Evolutionary conservation across 2,888 invertebrate species (phyloP).

Genomic region (Cataglyphis cursor): DNA sequence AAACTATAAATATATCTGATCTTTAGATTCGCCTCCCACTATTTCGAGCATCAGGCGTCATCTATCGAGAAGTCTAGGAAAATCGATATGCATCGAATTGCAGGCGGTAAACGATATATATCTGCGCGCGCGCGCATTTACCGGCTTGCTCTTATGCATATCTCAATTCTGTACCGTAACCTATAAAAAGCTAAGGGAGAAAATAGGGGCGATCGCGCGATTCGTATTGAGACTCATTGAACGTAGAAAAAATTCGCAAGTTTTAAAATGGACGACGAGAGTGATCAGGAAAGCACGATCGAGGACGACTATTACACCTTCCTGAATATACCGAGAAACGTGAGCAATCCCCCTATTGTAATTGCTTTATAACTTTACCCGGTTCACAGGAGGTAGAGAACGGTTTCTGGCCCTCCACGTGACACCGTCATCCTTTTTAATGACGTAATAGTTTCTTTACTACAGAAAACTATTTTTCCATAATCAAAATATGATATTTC

Average conservation of each 20-base stretch:
- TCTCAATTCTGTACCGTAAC: slow-evolving; percentile 77
- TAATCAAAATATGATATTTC: not conserved
- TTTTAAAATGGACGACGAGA: slow-evolving; percentile 90
- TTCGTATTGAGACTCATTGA: not conserved
- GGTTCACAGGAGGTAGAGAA: slow-evolving; percentile 41
- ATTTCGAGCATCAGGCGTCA: slow-evolving; percentile 38
- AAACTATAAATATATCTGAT: not conserved
- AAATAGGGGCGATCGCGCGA: slow-evolving; percentile 53
- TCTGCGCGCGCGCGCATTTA: slow-evolving; percentile 5
- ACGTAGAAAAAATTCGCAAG: slow-evolving; percentile 15
- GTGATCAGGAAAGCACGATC: slow-evolving; percentile 89
- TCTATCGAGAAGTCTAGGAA: slow-evolving; percentile 38
- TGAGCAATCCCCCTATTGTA: slow-evolving; percentile 86
- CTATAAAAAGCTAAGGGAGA: slow-evolving; percentile 76
- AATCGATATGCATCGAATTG: not conserved
- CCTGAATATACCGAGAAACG: slow-evolving; percentile 94
- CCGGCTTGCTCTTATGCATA: slow-evolving; percentile 53
- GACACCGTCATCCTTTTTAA: slow-evolving; percentile 64
- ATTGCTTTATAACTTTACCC: slow-evolving; percentile 11
- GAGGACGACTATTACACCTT: slow-evolving; percentile 96
- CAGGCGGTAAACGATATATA: not conserved
- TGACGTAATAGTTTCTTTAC: slow-evolving; percentile 71
- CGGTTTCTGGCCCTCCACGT: slow-evolving; percentile 74
- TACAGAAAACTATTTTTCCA: not conserved
- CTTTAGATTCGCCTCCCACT: not conserved